Evolutionary conservation across 2,888 invertebrate species (phyloP).

Genomic region (Pristionchus mayeri): DNA sequence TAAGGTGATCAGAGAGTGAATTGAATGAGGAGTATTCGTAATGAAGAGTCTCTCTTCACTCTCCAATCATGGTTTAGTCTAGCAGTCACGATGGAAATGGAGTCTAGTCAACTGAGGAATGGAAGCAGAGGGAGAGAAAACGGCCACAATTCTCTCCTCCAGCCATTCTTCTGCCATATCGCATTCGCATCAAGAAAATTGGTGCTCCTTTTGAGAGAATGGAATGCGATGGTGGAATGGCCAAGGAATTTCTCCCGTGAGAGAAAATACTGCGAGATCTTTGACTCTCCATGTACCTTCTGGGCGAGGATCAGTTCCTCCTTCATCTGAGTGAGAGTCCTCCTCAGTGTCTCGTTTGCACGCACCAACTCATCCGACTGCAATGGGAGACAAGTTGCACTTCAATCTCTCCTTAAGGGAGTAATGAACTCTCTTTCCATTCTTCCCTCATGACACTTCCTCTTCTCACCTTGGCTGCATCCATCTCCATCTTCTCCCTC

Average conservation of each 20-base stretch:
- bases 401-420: too few relatives aligned
- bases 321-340: conserved; percentile 14
- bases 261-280: neutral
- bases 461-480: neutral
- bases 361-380: conserved; percentile 34
- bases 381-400: too few relatives aligned
- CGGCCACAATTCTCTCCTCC: neutral
- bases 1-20: too few relatives aligned
- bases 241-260: neutral
- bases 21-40: too few relatives aligned
- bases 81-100: too few relatives aligned
- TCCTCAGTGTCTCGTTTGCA: conserved; percentile 27
- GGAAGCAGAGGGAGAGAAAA: too few relatives aligned
- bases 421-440: too few relatives aligned
- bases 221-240: neutral
- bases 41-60: too few relatives aligned
- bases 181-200: conserved; percentile 31
- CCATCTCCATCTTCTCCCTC: conserved; percentile 19
- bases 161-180: neutral
- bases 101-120: too few relatives aligned
- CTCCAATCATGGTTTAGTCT: too few relatives aligned
- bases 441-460: neutral
- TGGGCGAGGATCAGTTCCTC: conserved; percentile 37
- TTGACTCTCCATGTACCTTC: too few relatives aligned
- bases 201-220: neutral